Evolutionary conservation across 2,797 vertebrate species (phyloP).

Genomic region (Xenops minutus): DNA sequence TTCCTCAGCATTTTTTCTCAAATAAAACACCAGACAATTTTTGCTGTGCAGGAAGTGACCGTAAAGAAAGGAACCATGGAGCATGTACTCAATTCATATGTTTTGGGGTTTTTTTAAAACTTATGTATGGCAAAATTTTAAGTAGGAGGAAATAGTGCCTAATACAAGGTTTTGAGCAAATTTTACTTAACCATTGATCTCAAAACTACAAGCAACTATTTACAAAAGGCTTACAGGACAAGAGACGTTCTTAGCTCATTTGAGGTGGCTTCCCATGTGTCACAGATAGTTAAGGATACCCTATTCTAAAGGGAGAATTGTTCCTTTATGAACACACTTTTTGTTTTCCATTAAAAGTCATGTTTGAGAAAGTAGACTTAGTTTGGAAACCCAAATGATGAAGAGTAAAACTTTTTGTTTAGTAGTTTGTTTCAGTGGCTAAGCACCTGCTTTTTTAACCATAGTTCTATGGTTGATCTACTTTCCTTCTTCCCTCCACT

Average conservation of each 20-base stretch:
- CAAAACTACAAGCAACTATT: not conserved
- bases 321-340: not conserved
- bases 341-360: not conserved
- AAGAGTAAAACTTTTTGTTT: not conserved
- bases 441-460: not conserved
- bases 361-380: not conserved
- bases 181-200: not conserved
- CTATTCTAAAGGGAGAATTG: not conserved
- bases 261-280: not conserved
- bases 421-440: not conserved
- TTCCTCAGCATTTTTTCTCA: not conserved
- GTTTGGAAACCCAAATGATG: not conserved
- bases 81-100: not conserved
- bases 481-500: not conserved
- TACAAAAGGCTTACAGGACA: not conserved
- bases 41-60: not conserved
- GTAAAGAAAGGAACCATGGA: not conserved
- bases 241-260: not conserved
- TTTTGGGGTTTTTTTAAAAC: not conserved
- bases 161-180: not conserved
- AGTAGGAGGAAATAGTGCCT: not conserved
- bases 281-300: not conserved
- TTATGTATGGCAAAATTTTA: not conserved
- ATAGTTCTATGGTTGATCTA: not conserved
- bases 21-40: not conserved